Percentiles rank a stretch among this genome's conserved stretches.
These are phyloP conservation scores for Oxytorus armatus DNA, from an alignment of 2,888 invertebrate species.

Conservation along the genomic window DNA sequence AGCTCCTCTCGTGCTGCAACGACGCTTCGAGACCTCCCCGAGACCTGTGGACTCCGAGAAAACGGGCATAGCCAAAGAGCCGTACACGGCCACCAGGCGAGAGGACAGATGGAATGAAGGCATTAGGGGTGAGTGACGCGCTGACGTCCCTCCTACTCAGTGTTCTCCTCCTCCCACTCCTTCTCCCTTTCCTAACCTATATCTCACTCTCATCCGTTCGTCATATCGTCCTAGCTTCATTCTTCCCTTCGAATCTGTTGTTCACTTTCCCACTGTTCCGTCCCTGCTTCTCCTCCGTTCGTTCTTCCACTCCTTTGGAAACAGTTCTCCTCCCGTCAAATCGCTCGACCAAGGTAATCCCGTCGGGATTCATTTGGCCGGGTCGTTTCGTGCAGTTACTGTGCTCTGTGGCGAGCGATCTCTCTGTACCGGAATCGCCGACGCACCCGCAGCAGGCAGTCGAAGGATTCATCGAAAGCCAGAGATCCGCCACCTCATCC, in stretches of 20 bases:
- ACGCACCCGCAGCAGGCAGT: constrained; percentile 47
- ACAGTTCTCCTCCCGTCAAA: constrained; percentile 74
- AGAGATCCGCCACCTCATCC: constrained; percentile 54
- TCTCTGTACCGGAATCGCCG: constrained; percentile 58
- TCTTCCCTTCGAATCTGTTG: constrained; percentile 51
- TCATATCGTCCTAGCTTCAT: constrained; percentile 55
- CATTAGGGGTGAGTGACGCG: constrained; percentile 81
- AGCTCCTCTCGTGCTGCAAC: constrained; percentile 9
- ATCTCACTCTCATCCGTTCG: constrained; percentile 66
- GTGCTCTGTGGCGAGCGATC: constrained; percentile 22
- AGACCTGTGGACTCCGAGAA: constrained; percentile 42
- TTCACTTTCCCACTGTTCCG: constrained; percentile 33
- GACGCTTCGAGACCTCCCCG: constrained; percentile 16
- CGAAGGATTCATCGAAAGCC: constrained; percentile 54
- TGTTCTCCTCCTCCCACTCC: constrained; percentile 66
- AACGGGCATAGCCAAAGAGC: constrained; percentile 59
- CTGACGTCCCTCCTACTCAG: constrained; percentile 78
- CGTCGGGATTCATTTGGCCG: constrained; percentile 70
- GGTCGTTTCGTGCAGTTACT: constrained; percentile 57
- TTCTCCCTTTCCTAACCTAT: constrained; percentile 66
- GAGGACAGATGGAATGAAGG: constrained; percentile 79
- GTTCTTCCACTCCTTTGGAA: constrained; percentile 60
- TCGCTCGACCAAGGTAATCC: constrained; percentile 75
- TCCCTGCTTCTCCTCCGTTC: constrained; percentile 28
- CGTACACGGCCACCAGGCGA: constrained; percentile 44